phyloP scores from a whole-genome alignment of 2,113 vertebrate genomes.

The Polypterus senegalus region DNA sequence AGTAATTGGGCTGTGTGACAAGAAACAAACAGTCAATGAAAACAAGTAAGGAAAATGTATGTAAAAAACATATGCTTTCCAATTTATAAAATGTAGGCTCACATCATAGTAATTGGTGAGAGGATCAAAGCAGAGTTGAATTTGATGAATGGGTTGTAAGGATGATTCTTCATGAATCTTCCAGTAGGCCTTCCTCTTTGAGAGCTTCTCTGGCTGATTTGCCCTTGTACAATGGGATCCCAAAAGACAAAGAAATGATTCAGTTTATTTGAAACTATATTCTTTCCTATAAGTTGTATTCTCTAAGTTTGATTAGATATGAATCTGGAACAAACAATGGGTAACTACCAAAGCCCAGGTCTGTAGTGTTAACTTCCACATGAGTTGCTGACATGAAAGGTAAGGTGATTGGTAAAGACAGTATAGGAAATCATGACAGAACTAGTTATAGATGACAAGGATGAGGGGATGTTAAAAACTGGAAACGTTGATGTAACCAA shows the following conservation, averaged over 20 bases:
- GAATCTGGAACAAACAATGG: too few relatives aligned
- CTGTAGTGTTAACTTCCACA: neutral
- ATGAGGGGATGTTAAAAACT: too few relatives aligned
- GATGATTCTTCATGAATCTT: conserved; percentile 23
- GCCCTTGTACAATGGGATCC: conserved; percentile 28
- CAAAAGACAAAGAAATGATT: conserved; percentile 9
- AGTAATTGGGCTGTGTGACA: conserved; percentile 32
- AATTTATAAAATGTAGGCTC: conserved; percentile 39
- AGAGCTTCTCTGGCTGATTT: conserved; percentile 35
- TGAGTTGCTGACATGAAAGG: neutral
- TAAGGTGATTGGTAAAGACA: neutral
- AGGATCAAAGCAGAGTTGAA: conserved; percentile 20
- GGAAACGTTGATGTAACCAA: too few relatives aligned
- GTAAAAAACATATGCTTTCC: conserved; percentile 32
- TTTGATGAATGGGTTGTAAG: conserved; percentile 26
- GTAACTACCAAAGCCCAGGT: too few relatives aligned
- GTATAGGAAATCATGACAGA: neutral
- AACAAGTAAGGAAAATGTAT: neutral
- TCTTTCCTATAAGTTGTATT: too few relatives aligned
- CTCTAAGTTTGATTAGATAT: too few relatives aligned
- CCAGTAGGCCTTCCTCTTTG: conserved; percentile 27
- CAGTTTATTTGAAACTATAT: too few relatives aligned
- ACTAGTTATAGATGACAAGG: too few relatives aligned
- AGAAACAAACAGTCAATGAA: neutral
- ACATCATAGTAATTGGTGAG: conserved; percentile 47